Percentiles rank a stretch among this genome's conserved stretches.
Evolutionary conservation across 2,888 invertebrate genomes (phyloP).

Genomic region (Aleiodes testaceus): DNA sequence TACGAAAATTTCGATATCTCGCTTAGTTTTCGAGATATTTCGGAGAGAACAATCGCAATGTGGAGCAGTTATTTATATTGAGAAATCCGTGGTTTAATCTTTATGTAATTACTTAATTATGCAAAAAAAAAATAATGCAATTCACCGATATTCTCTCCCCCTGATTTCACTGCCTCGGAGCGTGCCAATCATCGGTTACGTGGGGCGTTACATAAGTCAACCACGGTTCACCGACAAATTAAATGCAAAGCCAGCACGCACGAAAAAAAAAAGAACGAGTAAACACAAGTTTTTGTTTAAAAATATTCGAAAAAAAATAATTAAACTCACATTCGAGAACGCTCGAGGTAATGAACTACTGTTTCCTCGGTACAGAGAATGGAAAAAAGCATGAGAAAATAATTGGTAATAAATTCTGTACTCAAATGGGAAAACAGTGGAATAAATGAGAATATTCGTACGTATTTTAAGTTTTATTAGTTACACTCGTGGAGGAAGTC

Average conservation of each 20-base stretch:
- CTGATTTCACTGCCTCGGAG: conserved; percentile 14
- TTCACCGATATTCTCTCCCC: conserved; percentile 44
- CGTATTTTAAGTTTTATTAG: conserved; percentile 16
- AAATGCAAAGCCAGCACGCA: conserved; percentile 27
- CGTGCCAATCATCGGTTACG: conserved; percentile 44
- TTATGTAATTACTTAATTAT: not conserved
- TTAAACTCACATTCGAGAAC: not conserved
- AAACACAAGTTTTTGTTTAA: not conserved
- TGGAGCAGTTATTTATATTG: too few relatives aligned
- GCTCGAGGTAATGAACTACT: conserved; percentile 28
- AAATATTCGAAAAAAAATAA: not conserved
- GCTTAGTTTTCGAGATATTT: too few relatives aligned
- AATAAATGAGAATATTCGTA: conserved; percentile 25
- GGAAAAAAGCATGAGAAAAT: conserved; percentile 33
- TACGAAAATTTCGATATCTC: too few relatives aligned
- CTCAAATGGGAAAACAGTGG: conserved; percentile 29
- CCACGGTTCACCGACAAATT: not conserved
- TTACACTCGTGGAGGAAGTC: conserved; percentile 14
- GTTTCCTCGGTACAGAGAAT: conserved; percentile 12
- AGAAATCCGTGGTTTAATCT: too few relatives aligned
- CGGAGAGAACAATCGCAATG: too few relatives aligned
- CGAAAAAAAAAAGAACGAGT: conserved; percentile 29
- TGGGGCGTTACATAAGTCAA: conserved; percentile 41
- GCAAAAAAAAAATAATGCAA: conserved; percentile 50
- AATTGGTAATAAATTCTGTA: conserved; percentile 42